These are phyloP conservation scores for Drosophila repletoides DNA, from an alignment of 1,140 invertebrate genomes.

Conservation along the genomic window DNA sequence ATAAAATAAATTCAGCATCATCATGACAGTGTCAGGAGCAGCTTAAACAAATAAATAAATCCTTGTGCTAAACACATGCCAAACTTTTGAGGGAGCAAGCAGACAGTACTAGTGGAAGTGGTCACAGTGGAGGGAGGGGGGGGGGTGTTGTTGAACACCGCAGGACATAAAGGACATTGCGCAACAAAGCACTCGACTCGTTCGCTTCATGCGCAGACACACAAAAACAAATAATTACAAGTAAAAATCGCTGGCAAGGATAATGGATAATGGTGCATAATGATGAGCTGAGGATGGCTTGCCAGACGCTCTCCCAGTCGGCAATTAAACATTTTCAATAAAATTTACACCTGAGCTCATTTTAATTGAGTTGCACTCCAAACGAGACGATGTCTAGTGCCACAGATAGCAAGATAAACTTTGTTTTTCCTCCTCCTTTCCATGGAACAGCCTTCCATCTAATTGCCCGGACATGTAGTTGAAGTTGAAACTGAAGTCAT, in stretches of 20 bases:
- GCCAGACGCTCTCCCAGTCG: slow-evolving; percentile 42
- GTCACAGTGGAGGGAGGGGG: background rate
- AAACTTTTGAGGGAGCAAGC: slow-evolving; percentile 10
- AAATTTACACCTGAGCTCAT: slow-evolving; percentile 81
- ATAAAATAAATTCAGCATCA: slow-evolving; percentile 60
- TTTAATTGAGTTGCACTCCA: slow-evolving; percentile 80
- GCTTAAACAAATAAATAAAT: slow-evolving; percentile 74
- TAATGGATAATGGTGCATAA: slow-evolving; percentile 69
- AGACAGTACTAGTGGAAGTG: no score
- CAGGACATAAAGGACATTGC: slow-evolving; percentile 65
- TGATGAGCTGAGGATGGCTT: slow-evolving; percentile 43
- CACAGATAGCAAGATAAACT: slow-evolving; percentile 58
- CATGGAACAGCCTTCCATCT: no score
- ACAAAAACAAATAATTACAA: slow-evolving; percentile 79
- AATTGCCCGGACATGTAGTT: slow-evolving; percentile 62
- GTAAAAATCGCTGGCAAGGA: slow-evolving; percentile 74
- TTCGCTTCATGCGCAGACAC: slow-evolving; percentile 56
- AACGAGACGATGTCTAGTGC: slow-evolving; percentile 47
- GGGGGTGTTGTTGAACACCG: background rate
- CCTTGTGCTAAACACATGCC: slow-evolving; percentile 52
- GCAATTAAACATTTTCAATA: slow-evolving; percentile 80
- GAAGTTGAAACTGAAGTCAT: slow-evolving; percentile 28
- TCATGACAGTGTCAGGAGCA: slow-evolving; percentile 68
- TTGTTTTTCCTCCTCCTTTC: slow-evolving; percentile 66
- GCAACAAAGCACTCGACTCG: slow-evolving; percentile 48